Evolutionary conservation across 1,140 invertebrate species (phyloP).

Genomic region (Hyles vespertilio): DNA sequence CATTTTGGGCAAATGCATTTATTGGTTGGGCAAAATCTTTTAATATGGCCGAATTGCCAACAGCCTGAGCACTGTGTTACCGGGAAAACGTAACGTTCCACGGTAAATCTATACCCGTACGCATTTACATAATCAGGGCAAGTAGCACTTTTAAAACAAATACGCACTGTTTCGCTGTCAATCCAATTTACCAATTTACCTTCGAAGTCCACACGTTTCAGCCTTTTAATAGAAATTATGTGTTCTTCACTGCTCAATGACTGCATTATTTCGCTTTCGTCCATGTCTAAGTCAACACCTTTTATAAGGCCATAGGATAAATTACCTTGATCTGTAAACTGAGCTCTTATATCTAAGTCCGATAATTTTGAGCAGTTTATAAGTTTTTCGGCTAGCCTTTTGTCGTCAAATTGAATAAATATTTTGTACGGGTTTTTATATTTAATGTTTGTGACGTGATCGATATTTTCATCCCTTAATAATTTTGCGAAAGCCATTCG

Average conservation of each 20-base stretch:
- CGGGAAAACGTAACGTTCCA: slow-evolving; percentile 7
- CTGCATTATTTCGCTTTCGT: no score
- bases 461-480: slow-evolving; percentile 20
- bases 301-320: slow-evolving; percentile 22
- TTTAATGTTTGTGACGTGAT: slow-evolving; percentile 22
- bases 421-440: slow-evolving; percentile 27
- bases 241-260: no score
- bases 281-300: slow-evolving; percentile 14
- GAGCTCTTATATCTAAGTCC: slow-evolving; percentile 14
- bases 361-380: slow-evolving; percentile 12
- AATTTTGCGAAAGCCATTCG: slow-evolving; percentile 29
- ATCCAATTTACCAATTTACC: no score
- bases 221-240: no score
- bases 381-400: slow-evolving; percentile 17
- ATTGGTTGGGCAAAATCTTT: slow-evolving; percentile 8
- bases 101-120: slow-evolving; percentile 1
- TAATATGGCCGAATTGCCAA: slow-evolving; percentile 12
- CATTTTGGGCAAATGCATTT: slow-evolving; percentile 9
- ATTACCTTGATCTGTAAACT: slow-evolving; percentile 16
- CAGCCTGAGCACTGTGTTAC: not conserved
- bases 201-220: no score
- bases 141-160: no score
- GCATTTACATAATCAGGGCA: slow-evolving; percentile 4
- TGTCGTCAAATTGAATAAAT: slow-evolving; percentile 13
- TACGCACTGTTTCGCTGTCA: no score